Percentiles rank a stretch among this genome's conserved stretches.
Evolutionary conservation across 2,113 vertebrate genomes (phyloP).

Genomic region (Panthera tigris): DNA sequence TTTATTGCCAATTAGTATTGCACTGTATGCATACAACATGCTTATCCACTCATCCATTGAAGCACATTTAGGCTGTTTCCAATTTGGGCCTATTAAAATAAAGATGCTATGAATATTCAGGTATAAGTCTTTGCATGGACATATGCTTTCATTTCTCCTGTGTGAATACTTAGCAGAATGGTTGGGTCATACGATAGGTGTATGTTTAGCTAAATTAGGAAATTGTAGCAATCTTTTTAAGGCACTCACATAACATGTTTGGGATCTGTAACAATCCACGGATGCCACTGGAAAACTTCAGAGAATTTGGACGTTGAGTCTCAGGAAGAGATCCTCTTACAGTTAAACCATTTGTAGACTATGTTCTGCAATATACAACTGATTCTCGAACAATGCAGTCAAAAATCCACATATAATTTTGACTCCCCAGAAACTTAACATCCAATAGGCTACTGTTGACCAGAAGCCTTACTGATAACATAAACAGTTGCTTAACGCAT

Average conservation of each 20-base stretch:
- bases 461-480: background rate
- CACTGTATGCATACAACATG: background rate
- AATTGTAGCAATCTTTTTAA: slow-evolving; percentile 35
- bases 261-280: background rate
- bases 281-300: background rate
- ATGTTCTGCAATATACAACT: background rate
- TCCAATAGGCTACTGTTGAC: background rate
- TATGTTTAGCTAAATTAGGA: slow-evolving; percentile 49
- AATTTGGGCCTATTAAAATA: slow-evolving; percentile 44
- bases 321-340: background rate
- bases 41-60: background rate
- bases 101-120: background rate
- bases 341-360: background rate
- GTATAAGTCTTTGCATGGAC: background rate
- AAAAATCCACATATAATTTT: background rate
- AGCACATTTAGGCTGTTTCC: slow-evolving; percentile 34
- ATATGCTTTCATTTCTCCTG: slow-evolving; percentile 47
- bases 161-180: slow-evolving; percentile 45
- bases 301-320: slow-evolving; percentile 4
- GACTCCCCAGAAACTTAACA: background rate
- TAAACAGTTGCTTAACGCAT: background rate
- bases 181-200: background rate
- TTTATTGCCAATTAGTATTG: slow-evolving; percentile 23
- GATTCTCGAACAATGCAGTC: background rate
- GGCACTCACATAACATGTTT: background rate